Evolutionary conservation across 1,140 invertebrate genomes (phyloP).

Genomic region (Metaphire vulgaris): DNA sequence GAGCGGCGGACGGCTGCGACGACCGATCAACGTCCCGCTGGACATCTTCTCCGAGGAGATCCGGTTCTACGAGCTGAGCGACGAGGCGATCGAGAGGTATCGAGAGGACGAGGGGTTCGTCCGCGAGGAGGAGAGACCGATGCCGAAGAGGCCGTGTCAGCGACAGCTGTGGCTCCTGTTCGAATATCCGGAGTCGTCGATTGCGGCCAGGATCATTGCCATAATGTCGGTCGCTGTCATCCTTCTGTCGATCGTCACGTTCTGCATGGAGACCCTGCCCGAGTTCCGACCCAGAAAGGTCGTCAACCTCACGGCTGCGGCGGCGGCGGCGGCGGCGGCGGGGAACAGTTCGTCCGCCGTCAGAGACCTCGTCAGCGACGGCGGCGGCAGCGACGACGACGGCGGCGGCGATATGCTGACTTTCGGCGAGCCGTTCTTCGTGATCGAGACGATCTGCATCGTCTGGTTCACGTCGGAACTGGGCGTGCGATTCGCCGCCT

Average conservation of each 20-base stretch:
- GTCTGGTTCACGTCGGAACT: slow-evolving; percentile 51
- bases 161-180: slow-evolving; percentile 78
- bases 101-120: slow-evolving; percentile 48
- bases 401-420: slow-evolving; percentile 52
- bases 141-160: slow-evolving; percentile 39
- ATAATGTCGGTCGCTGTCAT: slow-evolving; percentile 99
- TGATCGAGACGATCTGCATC: slow-evolving; percentile 52
- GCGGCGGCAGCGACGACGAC: slow-evolving; percentile 28
- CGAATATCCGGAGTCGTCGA: slow-evolving; percentile 98
- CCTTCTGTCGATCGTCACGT: slow-evolving; percentile 93
- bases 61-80: slow-evolving; percentile 49
- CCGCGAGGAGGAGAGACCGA: slow-evolving; percentile 38
- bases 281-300: slow-evolving; percentile 15
- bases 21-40: slow-evolving; percentile 94
- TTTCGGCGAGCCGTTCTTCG: slow-evolving; percentile 49
- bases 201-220: slow-evolving; percentile 94
- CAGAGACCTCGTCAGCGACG: slow-evolving; percentile 26
- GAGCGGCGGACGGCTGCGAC: no score
- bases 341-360: slow-evolving; percentile 21
- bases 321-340: slow-evolving; percentile 37
- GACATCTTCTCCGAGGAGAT: slow-evolving; percentile 52
- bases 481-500: slow-evolving; percentile 38
- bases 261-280: slow-evolving; percentile 98
- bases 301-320: neutral
- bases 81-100: slow-evolving; percentile 43